phyloP scores from a whole-genome alignment of 2,113 vertebrate genomes.

The Ochotona princeps region DNA sequence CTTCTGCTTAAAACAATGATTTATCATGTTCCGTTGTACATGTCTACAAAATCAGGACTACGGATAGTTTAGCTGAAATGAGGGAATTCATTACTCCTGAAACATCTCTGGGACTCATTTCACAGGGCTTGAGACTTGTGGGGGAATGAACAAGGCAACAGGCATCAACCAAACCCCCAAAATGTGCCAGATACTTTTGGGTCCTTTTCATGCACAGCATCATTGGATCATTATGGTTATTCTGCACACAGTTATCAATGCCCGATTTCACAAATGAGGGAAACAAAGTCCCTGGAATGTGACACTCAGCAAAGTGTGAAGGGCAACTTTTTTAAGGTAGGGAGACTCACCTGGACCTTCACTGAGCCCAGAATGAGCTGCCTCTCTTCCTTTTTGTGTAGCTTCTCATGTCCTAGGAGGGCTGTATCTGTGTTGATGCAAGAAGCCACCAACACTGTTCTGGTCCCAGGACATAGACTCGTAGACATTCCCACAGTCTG shows the following conservation, averaged over 20 bases:
- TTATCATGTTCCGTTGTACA: conserved; percentile 63
- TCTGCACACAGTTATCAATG: neutral
- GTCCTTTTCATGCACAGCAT: neutral
- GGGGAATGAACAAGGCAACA: neutral
- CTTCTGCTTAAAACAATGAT: conserved; percentile 77
- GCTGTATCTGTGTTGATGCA: neutral
- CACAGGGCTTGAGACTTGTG: neutral
- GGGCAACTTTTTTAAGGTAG: neutral
- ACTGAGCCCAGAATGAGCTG: neutral
- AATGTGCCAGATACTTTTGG: fast-evolving
- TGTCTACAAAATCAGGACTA: conserved; percentile 71
- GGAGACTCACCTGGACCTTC: neutral
- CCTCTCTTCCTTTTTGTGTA: fast-evolving
- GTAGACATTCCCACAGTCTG: neutral
- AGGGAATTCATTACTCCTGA: conserved; percentile 75
- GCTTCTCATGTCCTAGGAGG: neutral
- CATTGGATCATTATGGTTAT: neutral
- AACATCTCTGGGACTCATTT: conserved; percentile 53
- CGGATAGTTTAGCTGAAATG: conserved; percentile 74
- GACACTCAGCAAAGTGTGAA: neutral
- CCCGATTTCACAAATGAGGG: neutral
- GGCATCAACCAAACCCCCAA: neutral
- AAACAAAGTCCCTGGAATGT: neutral
- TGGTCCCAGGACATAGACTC: neutral
- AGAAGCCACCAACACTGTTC: neutral